Percentiles rank a stretch among this genome's conserved stretches.
phyloP scores from a whole-genome alignment of 2,888 invertebrate genomes.

The Steinernema hermaphroditum region DNA sequence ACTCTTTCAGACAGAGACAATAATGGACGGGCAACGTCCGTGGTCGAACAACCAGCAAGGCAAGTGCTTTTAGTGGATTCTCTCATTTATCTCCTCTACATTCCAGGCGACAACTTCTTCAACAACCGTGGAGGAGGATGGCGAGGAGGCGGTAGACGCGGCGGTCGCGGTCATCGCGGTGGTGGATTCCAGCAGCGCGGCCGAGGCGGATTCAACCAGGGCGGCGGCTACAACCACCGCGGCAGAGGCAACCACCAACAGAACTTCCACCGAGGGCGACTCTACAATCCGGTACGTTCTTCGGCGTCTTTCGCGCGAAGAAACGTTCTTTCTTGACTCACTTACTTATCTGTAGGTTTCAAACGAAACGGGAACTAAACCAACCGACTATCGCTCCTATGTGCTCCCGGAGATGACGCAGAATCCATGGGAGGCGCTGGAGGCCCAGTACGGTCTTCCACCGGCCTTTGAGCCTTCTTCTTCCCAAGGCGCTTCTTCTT shows the following conservation, averaged over 20 bases:
- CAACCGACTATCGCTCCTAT: conserved; percentile 35
- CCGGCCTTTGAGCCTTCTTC: too few relatives aligned
- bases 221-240: not conserved
- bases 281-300: not conserved
- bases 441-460: not conserved
- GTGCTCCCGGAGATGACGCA: conserved; percentile 41
- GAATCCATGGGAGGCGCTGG: conserved; percentile 44
- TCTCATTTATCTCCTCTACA: conserved; percentile 6
- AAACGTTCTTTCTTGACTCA: too few relatives aligned
- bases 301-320: too few relatives aligned
- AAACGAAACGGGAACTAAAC: not conserved
- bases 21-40: not conserved
- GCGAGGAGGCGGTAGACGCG: not conserved
- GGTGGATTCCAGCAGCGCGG: not conserved
- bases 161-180: not conserved
- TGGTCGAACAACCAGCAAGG: conserved; percentile 1
- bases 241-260: not conserved
- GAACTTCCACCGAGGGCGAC: not conserved
- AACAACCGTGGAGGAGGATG: conserved; percentile 4
- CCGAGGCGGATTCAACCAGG: not conserved
- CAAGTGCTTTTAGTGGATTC: not conserved
- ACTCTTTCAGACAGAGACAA: too few relatives aligned
- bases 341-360: too few relatives aligned
- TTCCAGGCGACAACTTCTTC: conserved; percentile 1
- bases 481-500: too few relatives aligned